Evolutionary conservation across 23 tunicate species (phyloP), one percentile per base, ranked within the genome.

Genomic region (Halocynthia roretzi): DNA sequence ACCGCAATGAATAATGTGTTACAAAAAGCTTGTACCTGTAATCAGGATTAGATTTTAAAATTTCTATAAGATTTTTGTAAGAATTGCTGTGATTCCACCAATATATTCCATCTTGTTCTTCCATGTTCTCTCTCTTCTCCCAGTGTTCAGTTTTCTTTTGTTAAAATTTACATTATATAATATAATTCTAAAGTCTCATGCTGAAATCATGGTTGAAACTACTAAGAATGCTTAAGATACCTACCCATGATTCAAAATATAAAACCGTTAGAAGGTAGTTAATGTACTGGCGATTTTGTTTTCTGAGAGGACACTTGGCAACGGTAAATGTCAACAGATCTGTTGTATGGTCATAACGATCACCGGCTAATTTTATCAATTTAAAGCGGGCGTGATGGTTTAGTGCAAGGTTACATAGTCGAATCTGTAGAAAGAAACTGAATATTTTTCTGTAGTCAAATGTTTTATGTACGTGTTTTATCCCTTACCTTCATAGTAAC

Each of bases 211-310:
- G 18, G n/a, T 15, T 15, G 64, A n/a, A n/a, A 60, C n/a, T 60
- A 4, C 17, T 17, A 60, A 60, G 18, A n/a, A 60, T n/a, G n/a
- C 64, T n/a, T 60, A 56, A 10, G 18, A 50, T 51, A 80, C 96
- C 54, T 71, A 90, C 96, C 98, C 98, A 92, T 8, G 98, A 78
- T 75, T 92, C 98, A 82, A 86, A 92, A 75, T 92, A 92, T 23
- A 92, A 56, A 50, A 86, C 98, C 14, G 98, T 92, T 7, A 92
- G 50, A 18, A 92, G 81, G 70, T 92, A 92, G 51, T 86, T 61
- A 14, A 77, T 51, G 65, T 82, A 92, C 50, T 92, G 87, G 5
- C 78, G 70, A 73, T 92, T 92, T 75, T 92, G 98, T 62, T 92
- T 78, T 7, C 77, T 60, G 5, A 78, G 52, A 7, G 98, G 98